Base-by-base conservation (phyloP, 2,113 vertebrate species). In the Mesitornis unicolor region DNA sequence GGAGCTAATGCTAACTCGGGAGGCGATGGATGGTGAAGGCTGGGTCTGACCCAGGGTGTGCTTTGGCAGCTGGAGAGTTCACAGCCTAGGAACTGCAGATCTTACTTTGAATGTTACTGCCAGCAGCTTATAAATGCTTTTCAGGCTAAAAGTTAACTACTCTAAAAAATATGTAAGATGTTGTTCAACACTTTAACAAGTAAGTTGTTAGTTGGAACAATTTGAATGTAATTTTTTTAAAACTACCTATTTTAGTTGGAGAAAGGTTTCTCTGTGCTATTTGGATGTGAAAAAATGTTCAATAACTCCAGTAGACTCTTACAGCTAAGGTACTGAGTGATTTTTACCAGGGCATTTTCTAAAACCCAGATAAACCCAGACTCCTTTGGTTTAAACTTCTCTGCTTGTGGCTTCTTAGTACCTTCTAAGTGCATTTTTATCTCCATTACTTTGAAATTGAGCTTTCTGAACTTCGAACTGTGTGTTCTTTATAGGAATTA, bases 21-120 rank as follows among this genome's bases (percentile, higher is more conserved):
- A 60, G 26, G 24, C 3, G 2, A 10, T 16, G 28, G 11, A 9
- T 31, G 7, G 8, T 1, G 12, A 40, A 24, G 13, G 42, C 45
- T 43, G 69, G 68, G 13, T 13, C 42, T 0, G 1, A 0, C 9
- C 20, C 42, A 28, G 50, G 22, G 3, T 0, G 0, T 21, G 21
- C 11, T 82, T 29, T 19, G 28, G 65, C 50, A 33, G 17, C 7
- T 33, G 40, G 12, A 26, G 38, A 19, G 14, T 16, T 82, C 36
- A 3, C 18, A 69, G 35, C n/a, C 21, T 42, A 11, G 33, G 33
- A 51, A 22, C 25, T 63, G 14, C 57, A 54, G 20, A n/a, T 40
- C 18, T 42, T 31, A 9, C 6, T 68, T 60, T 35, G 21, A 35
- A 10, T 19, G 29, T 12, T 53, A 5, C 13, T 57, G 38, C 54